A percentile compares a stretch with the other conserved stretches of the same genome.
Conservation (phyloP, 2,888 invertebrate genomes). For the Drosophila lacicola region DNA sequence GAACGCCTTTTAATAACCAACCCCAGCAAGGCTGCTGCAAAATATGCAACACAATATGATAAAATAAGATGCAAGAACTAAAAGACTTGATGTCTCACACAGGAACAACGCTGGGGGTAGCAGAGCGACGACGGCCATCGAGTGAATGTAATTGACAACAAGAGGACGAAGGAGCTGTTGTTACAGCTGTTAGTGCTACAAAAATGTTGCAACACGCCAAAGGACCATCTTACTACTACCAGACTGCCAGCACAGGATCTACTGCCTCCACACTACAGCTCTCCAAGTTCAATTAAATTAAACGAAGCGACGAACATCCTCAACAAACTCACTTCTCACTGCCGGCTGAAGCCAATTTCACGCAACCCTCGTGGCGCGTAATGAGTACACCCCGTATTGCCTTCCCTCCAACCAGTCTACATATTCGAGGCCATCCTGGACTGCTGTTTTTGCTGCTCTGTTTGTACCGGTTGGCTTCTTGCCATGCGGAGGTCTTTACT, state of each 20-base stretch:
- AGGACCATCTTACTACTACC: slow-evolving; percentile 36
- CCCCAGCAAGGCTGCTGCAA: neutral
- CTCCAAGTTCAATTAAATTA: slow-evolving; percentile 53
- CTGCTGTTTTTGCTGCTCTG: slow-evolving; percentile 41
- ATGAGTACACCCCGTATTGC: slow-evolving; percentile 48
- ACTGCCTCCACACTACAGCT: slow-evolving; percentile 7
- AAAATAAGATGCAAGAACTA: slow-evolving; percentile 24
- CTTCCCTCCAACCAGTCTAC: slow-evolving; percentile 11
- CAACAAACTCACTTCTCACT: neutral
- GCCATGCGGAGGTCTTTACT: slow-evolving; percentile 88
- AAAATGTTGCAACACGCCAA: slow-evolving; percentile 62
- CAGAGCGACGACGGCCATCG: slow-evolving; percentile 19
- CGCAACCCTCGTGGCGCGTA: slow-evolving; percentile 45
- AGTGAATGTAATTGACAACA: slow-evolving; percentile 56
- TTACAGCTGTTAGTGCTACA: slow-evolving; percentile 51
- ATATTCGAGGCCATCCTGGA: slow-evolving; percentile 6
- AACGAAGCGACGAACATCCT: slow-evolving; percentile 31
- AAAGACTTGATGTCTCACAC: slow-evolving; percentile 21
- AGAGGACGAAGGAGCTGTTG: slow-evolving; percentile 20
- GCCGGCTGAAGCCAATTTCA: slow-evolving; percentile 11
- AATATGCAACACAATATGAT: neutral
- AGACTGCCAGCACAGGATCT: slow-evolving; percentile 23
- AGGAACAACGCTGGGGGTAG: slow-evolving; percentile 13
- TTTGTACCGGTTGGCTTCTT: slow-evolving; percentile 13
- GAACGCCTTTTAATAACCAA: neutral